Conservation (phyloP, 2,888 invertebrate genomes). For the Hypena proboscidalis region DNA sequence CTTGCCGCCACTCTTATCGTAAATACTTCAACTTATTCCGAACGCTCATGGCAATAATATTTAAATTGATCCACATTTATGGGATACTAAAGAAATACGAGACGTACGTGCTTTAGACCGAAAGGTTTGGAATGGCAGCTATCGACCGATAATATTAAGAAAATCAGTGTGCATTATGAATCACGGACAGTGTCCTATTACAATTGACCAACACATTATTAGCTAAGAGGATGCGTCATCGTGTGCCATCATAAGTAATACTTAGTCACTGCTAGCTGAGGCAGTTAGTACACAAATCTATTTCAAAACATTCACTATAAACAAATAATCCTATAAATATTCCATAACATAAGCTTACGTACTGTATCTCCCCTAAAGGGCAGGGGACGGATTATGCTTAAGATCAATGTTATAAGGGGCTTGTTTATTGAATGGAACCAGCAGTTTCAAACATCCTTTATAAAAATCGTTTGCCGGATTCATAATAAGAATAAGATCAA, state of each 20-base stretch:
- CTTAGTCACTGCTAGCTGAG: constrained; percentile 48
- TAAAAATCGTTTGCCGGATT: too few species aligned
- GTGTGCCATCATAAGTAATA: constrained; percentile 52
- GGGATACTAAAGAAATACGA: constrained; percentile 20
- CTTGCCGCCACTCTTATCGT: constrained; percentile 25
- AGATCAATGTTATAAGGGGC: too few species aligned
- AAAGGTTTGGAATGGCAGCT: constrained; percentile 20
- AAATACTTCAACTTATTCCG: constrained; percentile 27
- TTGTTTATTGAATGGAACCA: too few species aligned
- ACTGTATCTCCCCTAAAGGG: too few species aligned
- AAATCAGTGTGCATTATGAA: constrained; percentile 55
- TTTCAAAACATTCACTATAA: too few species aligned
- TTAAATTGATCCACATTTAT: constrained; percentile 27
- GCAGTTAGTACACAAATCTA: too few species aligned
- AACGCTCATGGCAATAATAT: constrained; percentile 23
- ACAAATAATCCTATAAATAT: too few species aligned
- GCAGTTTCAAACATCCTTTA: too few species aligned
- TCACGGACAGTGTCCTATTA: constrained; percentile 67
- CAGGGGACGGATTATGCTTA: too few species aligned
- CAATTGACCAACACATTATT: constrained; percentile 68
- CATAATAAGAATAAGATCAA: too few species aligned
- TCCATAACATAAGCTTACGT: too few species aligned
- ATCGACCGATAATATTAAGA: constrained; percentile 52
- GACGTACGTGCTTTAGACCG: constrained; percentile 13
- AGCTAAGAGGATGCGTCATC: constrained; percentile 67